Base-by-base conservation (phyloP, 2,888 invertebrate genomes). In the Acanthosepion esculentum region DNA sequence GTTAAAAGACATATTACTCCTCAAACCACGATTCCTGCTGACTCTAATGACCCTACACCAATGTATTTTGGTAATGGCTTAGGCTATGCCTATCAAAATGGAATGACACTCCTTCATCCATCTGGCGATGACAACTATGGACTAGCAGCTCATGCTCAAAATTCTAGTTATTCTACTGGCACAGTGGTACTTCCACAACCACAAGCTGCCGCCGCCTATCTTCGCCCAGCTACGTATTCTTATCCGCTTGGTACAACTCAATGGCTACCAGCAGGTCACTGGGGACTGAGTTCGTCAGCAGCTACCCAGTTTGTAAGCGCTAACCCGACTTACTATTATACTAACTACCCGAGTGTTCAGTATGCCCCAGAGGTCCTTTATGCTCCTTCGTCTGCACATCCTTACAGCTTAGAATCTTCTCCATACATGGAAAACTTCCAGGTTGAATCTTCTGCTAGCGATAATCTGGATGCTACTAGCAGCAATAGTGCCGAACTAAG, bases 51-150 rank as follows among this genome's bases (percentile, higher is more conserved):
- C n/a, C 20, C 29, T n/a, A 92, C 92, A 8, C 92, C 92, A 26
- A 48, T 50, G 48, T 48, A 48, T n/a, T 48, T 48, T 92, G 48
- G 50, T 18, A 92, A 92, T 41, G 29, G 92, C 29, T n/a, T 92
- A 15, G 29, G 50, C 7, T 92, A 92, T 92, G 92, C 92, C 92
- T 92, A 92, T 50, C 92, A 92, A 92, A 92, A 92, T 50, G 92
- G 48, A 29, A 92, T 92, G 92, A 48, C 92, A n/a, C 20, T 92
- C 20, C 7, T 92, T 15, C 92, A 92, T 15, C 29, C 78, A n/a
- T 0, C 78, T 15, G 29, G 15, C 50, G 92, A 92, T 12, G 92
- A 92, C 1, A 50, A 48, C 92, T 92, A 59, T 33, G 20, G n/a
- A 29, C n/a, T 48, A 26, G 6, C 92, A 10, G 7, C 48, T 29